Evolutionary conservation across 1,140 invertebrate genomes (phyloP).

Genomic region (Helicoverpa armigera): DNA sequence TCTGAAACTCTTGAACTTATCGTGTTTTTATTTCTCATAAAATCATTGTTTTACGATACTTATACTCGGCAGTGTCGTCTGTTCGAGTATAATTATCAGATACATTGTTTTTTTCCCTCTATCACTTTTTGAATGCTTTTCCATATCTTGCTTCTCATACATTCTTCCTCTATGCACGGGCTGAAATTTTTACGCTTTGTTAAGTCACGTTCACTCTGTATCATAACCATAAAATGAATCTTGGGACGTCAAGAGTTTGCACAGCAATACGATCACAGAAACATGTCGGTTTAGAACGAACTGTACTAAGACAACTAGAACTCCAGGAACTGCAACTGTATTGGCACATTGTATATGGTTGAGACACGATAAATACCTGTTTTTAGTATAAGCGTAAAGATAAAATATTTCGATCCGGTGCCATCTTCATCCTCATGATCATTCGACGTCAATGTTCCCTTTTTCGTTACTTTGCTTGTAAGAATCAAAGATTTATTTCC

Average conservation of each 20-base stretch:
- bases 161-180: conserved; percentile 84
- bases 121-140: conserved; percentile 84
- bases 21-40: conserved; percentile 68
- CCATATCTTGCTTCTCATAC: conserved; percentile 83
- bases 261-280: conserved; percentile 74
- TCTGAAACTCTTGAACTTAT: conserved; percentile 58
- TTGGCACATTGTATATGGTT: conserved; percentile 68
- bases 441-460: conserved; percentile 75
- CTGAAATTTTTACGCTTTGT: conserved; percentile 83
- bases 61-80: conserved; percentile 63
- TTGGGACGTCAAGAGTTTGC: conserved; percentile 73
- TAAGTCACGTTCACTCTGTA: conserved; percentile 82
- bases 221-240: conserved; percentile 75
- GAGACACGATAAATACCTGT: conserved; percentile 56
- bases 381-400: conserved; percentile 61
- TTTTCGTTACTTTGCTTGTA: conserved; percentile 80
- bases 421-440: conserved; percentile 71
- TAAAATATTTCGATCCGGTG: conserved; percentile 54
- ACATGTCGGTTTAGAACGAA: conserved; percentile 66
- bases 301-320: conserved; percentile 60
- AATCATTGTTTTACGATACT: conserved; percentile 69
- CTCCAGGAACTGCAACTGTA: conserved; percentile 52
- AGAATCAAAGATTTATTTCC: conserved; percentile 80
- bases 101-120: conserved; percentile 74
- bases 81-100: conserved; percentile 74